These are phyloP conservation scores for Odontocerum albicorne DNA, from an alignment of 2,888 invertebrate species.

Conservation along the genomic window DNA sequence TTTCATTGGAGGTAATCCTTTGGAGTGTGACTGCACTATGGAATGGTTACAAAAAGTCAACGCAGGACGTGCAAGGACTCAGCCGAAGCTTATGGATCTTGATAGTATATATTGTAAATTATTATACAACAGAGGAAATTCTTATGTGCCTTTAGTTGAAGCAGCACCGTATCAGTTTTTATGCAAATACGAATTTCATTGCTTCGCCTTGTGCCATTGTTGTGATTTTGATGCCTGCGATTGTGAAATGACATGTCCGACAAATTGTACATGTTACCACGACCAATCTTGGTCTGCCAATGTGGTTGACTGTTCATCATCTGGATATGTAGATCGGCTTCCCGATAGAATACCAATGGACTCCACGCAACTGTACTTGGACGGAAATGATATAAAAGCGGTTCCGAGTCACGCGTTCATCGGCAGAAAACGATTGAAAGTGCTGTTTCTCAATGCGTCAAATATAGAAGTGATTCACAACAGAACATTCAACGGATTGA, in stretches of 20 bases:
- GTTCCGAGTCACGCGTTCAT: constrained; percentile 84
- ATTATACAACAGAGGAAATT: constrained; percentile 73
- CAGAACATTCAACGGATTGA: constrained; percentile 81
- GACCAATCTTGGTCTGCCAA: constrained; percentile 86
- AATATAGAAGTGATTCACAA: constrained; percentile 79
- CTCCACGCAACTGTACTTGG: constrained; percentile 83
- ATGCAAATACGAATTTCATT: constrained; percentile 82
- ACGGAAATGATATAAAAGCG: constrained; percentile 77
- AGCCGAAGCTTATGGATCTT: constrained; percentile 80
- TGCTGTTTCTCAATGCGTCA: constrained; percentile 76
- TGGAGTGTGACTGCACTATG: constrained; percentile 88
- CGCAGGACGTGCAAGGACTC: constrained; percentile 71
- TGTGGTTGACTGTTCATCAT: constrained; percentile 78
- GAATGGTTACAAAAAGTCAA: constrained; percentile 87
- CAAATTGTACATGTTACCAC: constrained; percentile 85
- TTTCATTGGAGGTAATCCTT: constrained; percentile 82
- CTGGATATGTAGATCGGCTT: constrained; percentile 68
- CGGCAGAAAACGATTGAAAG: constrained; percentile 76
- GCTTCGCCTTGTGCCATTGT: constrained; percentile 85
- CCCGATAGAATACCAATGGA: constrained; percentile 89
- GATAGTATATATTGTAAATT: constrained; percentile 82
- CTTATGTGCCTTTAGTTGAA: constrained; percentile 74
- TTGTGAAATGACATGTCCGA: constrained; percentile 90
- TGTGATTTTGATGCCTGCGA: constrained; percentile 92
- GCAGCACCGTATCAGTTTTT: constrained; percentile 81